Base-by-base conservation (phyloP, 2,113 vertebrate species). In the Calidris pygmaea region DNA sequence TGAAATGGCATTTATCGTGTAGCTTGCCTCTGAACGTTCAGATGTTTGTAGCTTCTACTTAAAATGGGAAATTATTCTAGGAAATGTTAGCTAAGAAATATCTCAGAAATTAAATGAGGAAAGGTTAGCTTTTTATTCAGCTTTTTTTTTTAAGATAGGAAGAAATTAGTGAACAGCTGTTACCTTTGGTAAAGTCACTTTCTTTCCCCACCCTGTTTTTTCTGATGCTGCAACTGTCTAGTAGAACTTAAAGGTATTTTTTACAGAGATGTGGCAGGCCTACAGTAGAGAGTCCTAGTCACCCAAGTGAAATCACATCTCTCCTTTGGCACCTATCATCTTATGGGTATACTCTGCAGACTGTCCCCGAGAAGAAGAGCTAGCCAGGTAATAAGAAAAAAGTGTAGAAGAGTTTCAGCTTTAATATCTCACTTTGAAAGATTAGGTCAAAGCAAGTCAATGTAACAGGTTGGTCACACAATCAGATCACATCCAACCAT, bases 401-500 rank as follows among this genome's bases (percentile, higher is more conserved):
- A 58, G 8, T 27, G 26, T 1, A 74, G 27, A 67, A 73, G 23
- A 67, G 9, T 85, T 90, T 85, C n/a, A 22, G 41, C 53, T 94
- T 91, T 80, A 79, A 89, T 76, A 81, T 10, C 53, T 80, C 43
- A 14, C 59, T 74, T 52, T 59, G 71, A 91, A 95, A 74, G 75
- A 76, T 18, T 20, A 96, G 35, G 52, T 86, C 81, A 52, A 89
- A 85, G 55, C 65, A 85, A 96, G 78, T 81, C 67, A 65, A 35
- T 32, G 30, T 70, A 89, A 89, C 37, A 91, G 68, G 82, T 75
- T 87, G 81, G 72, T 63, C 93, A 75, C 34, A 90, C 74, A 80
- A 70, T 91, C 92, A 79, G 87, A 89, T 93, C 56, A 39, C 81
- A 67, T 75, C 71, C 56, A 29, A 37, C 67, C 70, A 79, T 79